Conservation (phyloP, 2,888 invertebrate species). For the Cantharis nigra region DNA sequence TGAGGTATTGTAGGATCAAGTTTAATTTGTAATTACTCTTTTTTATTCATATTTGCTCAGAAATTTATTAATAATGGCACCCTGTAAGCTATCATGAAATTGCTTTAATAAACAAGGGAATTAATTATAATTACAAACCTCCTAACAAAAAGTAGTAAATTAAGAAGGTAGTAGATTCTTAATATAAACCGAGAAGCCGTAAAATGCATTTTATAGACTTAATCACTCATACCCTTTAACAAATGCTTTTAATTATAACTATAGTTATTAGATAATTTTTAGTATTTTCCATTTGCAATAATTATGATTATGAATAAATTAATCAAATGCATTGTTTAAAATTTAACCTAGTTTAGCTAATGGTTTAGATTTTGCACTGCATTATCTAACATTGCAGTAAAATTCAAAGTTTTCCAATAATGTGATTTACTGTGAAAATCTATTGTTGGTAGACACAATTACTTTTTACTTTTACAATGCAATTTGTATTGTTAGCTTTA, state of each 20-base stretch:
- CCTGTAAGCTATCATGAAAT: neutral
- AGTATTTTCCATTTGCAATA: neutral
- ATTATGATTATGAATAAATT: neutral
- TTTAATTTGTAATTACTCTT: neutral
- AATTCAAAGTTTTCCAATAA: neutral
- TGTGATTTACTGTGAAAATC: neutral
- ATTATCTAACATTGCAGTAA: neutral
- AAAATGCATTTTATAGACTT: neutral
- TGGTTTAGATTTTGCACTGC: neutral
- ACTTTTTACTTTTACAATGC: neutral
- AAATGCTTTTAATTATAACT: neutral
- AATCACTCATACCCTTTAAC: neutral
- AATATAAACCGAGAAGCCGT: neutral
- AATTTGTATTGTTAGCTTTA: neutral
- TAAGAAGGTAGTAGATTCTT: neutral
- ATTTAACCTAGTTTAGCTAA: neutral
- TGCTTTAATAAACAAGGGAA: neutral
- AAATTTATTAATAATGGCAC: neutral
- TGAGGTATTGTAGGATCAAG: neutral
- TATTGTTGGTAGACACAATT: neutral
- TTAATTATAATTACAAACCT: neutral
- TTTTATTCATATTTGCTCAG: neutral
- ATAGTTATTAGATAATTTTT: neutral
- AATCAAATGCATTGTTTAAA: neutral
- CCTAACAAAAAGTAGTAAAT: neutral